Base-by-base conservation (phyloP, 2,797 vertebrate genomes). In the Morus bassanus region DNA sequence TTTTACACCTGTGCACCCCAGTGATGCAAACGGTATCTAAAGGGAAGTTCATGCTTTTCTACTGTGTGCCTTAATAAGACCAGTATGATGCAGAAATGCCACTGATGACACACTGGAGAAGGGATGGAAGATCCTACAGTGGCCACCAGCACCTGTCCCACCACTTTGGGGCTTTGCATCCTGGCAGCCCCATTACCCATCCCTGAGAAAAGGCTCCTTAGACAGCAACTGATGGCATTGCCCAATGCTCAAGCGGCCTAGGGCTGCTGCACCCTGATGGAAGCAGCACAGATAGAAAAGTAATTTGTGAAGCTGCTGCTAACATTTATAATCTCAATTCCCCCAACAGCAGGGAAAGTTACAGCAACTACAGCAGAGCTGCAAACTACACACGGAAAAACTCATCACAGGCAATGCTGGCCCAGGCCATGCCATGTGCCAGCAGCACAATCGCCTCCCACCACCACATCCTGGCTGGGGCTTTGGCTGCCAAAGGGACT, bases 61-160 rank as follows among this genome's bases (percentile, higher is more conserved):
- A 7, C 73, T 14, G 6, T 10, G 17, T 22, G 24, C 24, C 61
- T 75, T 46, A 15, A 1, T 7, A 53, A 18, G 67, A 16, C 17
- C 39, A 33, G 37, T 19, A 31, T 46, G 37, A 59, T 23, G 12
- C 5, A 43, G 56, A 73, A 79, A 51, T 2, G 8, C 25, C 37
- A 5, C 1, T 11, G 24, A 19, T 0, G 0, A 46, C 11, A 22
- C 7, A 8, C 19, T 12, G 7, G 19, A 30, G 50, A 73, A 46
- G n/a, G 27, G 56, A 27, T 30, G 21, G 18, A 79, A 67, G 60
- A 18, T 60, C 50, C 46, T 43, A 16, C 30, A 19, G 50, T 1
- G 1, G 21, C 16, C 23, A 0, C 3, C 0, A 53, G n/a, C 50
- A 22, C 25, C n/a, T 2, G 0, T 41, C 50, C 69, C 69, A 54